These are phyloP conservation scores for Zygaena filipendulae DNA, from an alignment of 2,888 invertebrate genomes.

Conservation along the genomic window DNA sequence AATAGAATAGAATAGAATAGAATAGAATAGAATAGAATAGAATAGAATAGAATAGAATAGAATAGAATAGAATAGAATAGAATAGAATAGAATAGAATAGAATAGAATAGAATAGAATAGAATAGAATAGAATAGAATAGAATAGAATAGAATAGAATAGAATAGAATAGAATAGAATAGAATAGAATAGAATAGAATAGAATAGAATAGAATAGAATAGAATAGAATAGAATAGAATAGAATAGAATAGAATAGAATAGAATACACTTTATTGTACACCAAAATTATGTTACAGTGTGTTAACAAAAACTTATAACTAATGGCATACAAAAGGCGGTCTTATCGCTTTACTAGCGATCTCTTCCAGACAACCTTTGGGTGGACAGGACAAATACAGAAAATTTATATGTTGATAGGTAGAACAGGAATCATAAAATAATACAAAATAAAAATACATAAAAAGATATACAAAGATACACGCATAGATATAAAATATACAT, in stretches of 20 bases:
- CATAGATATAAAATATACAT: too few species aligned
- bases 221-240: conserved; percentile 1
- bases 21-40: conserved; percentile 1
- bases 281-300: too few species aligned
- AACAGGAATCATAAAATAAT: too few species aligned
- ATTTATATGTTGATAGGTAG: too few species aligned
- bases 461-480: too few species aligned
- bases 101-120: conserved; percentile 1
- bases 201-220: not conserved
- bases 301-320: too few species aligned
- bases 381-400: too few species aligned
- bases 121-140: conserved; percentile 2
- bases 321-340: too few species aligned
- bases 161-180: not conserved
- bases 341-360: too few species aligned
- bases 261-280: too few species aligned
- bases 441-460: too few species aligned
- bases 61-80: conserved; percentile 1
- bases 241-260: conserved; percentile 1
- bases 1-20: conserved; percentile 2
- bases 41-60: conserved; percentile 1
- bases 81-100: conserved; percentile 1
- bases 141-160: conserved; percentile 2
- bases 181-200: not conserved
- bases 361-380: too few species aligned